Base-by-base conservation (phyloP, 1,140 invertebrate species). In the Tetragnatha versicolor region DNA sequence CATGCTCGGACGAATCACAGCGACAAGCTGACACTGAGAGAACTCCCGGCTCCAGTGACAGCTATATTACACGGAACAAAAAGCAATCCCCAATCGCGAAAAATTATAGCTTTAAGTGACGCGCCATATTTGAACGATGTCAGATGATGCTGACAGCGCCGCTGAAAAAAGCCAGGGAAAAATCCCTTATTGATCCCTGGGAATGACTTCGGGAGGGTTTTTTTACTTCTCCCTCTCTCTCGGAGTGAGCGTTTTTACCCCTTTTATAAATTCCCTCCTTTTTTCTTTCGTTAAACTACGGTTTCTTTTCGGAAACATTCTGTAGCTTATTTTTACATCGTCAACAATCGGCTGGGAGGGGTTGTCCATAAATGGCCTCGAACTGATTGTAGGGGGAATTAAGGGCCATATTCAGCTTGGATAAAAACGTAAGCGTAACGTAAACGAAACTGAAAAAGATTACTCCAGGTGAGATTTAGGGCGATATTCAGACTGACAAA, bases 41-140 rank as follows among this genome's bases (percentile, higher is more conserved):
- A n/a, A n/a, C n/a, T n/a, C n/a, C n/a, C n/a, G n/a, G n/a, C n/a
- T n/a, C n/a, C n/a, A n/a, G n/a, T n/a, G n/a, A n/a, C n/a, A n/a
- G n/a, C n/a, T n/a, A n/a, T n/a, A n/a, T n/a, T n/a, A n/a, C n/a
- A n/a, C n/a, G n/a, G n/a, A n/a, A n/a, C n/a, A n/a, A n/a, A n/a
- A n/a, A n/a, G n/a, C n/a, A n/a, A n/a, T n/a, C n/a, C n/a, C n/a
- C n/a, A n/a, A n/a, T n/a, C 4, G 27, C 9, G 31, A 49, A 69
- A 69, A 69, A 69, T 69, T 69, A 69, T 53, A 69, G 63, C 63
- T 66, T 66, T 66, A 47, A 66, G 39, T n/a, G 63, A 53, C n/a
- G 66, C 25, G 27, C 66, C 66, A 53, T 69, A 53, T 53, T 69
- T 69, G 66, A 69, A 53, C 47, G 47, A 69, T 53, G 53, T 53